Evolutionary conservation across 2,797 vertebrate species (phyloP).

Genomic region (Pempheris klunzingeri): DNA sequence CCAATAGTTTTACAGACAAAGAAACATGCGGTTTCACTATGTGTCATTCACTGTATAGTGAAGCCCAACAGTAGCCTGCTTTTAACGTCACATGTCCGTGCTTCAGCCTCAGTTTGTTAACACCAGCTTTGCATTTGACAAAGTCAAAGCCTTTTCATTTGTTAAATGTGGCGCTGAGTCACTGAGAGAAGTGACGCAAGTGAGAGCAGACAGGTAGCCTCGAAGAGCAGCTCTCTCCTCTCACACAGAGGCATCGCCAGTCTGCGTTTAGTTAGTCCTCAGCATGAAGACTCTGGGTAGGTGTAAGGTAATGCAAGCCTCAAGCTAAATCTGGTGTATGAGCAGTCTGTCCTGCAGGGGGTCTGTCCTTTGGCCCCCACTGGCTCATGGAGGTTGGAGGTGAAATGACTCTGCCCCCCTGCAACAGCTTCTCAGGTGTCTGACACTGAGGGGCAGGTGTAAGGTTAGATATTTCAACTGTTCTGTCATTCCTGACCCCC

Average conservation of each 20-base stretch:
- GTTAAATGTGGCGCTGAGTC: no score
- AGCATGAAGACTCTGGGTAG: not conserved
- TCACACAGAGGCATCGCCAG: conserved; percentile 17
- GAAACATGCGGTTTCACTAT: no score
- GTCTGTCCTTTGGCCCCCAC: conserved; percentile 51
- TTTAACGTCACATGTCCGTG: conserved; percentile 1
- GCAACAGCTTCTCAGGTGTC: conserved; percentile 67
- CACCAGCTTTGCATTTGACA: conserved; percentile 20
- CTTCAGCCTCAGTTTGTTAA: conserved; percentile 30
- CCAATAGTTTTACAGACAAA: no score
- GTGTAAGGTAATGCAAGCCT: conserved; percentile 8
- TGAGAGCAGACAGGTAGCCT: not conserved
- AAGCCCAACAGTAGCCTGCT: no score
- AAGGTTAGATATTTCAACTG: conserved; percentile 12
- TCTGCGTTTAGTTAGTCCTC: conserved; percentile 20
- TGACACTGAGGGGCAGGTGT: conserved; percentile 11
- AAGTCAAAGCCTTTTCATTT: conserved; percentile 43
- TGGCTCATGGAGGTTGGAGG: conserved; percentile 20
- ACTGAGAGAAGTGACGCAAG: no score
- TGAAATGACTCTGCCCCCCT: conserved; percentile 35
- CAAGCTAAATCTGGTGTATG: not conserved
- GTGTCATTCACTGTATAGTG: no score
- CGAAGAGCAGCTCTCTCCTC: conserved; percentile 18
- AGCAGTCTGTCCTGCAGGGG: conserved; percentile 38
- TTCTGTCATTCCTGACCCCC: not conserved